Percentiles rank a stretch among this genome's conserved stretches.
phyloP scores from a whole-genome alignment of 30 jellyfish, hydroid and myxozoan genomes.

The Sanderia malayensis region DNA sequence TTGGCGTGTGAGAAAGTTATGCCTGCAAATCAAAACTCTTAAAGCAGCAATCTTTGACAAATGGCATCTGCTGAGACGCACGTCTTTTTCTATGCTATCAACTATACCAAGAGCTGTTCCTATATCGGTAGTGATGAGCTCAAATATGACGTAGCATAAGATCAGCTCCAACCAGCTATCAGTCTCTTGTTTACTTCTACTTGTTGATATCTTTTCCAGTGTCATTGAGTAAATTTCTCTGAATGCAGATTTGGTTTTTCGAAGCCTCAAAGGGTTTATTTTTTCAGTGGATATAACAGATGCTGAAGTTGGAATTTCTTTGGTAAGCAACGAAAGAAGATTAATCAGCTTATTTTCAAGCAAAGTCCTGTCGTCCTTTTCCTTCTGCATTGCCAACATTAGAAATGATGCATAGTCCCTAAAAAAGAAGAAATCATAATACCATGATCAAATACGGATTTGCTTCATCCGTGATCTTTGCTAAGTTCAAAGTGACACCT shows the following conservation, averaged over 20 bases:
- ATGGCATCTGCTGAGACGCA: slow-evolving; percentile 5
- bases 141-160: slow-evolving; percentile 36
- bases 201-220: slow-evolving; percentile 17
- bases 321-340: slow-evolving; percentile 16
- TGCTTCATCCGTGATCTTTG: no score
- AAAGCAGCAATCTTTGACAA: slow-evolving; percentile 4
- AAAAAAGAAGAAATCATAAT: slow-evolving; percentile 5
- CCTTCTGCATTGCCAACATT: slow-evolving; percentile 22
- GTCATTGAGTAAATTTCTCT: slow-evolving; percentile 24
- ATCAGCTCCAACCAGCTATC: slow-evolving; percentile 32
- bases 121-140: slow-evolving; percentile 9
- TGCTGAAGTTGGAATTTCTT: slow-evolving; percentile 8
- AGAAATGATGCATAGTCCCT: slow-evolving; percentile 42
- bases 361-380: not conserved
- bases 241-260: slow-evolving; percentile 25
- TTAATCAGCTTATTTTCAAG: slow-evolving; percentile 41
- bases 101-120: slow-evolving; percentile 4
- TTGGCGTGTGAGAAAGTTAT: not conserved
- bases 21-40: slow-evolving; percentile 4
- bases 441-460: no score
- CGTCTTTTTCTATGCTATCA: slow-evolving; percentile 4
- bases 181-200: not conserved
- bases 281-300: slow-evolving; percentile 18
- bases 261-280: slow-evolving; percentile 34
- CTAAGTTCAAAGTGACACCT: no score